Conservation (phyloP, 2,888 invertebrate species). For the Tetramorium bicarinatum region DNA sequence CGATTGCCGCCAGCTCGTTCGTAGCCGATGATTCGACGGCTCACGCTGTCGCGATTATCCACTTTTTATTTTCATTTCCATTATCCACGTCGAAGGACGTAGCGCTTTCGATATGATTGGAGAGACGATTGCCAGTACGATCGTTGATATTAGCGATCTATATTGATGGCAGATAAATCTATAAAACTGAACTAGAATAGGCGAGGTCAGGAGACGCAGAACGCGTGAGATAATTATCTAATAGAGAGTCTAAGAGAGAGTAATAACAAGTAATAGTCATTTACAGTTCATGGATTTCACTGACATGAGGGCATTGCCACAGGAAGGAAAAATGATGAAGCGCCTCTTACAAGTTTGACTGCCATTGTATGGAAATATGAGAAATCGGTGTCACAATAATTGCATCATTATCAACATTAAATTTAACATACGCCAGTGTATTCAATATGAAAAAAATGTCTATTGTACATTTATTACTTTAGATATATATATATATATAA, state of each 20-base stretch:
- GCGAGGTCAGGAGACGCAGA: background rate
- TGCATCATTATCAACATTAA: constrained; percentile 39
- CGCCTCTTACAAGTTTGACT: constrained; percentile 24
- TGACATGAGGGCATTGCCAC: constrained; percentile 17
- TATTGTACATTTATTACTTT: background rate
- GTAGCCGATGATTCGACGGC: constrained; percentile 34
- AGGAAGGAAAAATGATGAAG: constrained; percentile 45
- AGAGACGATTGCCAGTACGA: background rate
- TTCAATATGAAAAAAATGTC: background rate
- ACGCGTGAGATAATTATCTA: background rate
- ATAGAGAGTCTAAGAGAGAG: too few species aligned
- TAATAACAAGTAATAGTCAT: background rate
- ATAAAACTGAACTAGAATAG: background rate
- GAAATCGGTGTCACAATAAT: constrained; percentile 42
- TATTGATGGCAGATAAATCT: background rate
- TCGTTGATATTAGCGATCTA: background rate
- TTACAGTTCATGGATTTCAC: constrained; percentile 4
- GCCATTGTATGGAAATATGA: constrained; percentile 56
- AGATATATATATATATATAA: background rate
- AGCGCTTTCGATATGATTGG: background rate
- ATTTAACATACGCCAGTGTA: background rate
- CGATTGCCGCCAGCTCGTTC: constrained; percentile 3
- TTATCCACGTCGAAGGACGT: background rate
- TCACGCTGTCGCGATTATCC: background rate
- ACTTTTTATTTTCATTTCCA: constrained; percentile 5